These are phyloP conservation scores for Galaxias olidus DNA, from an alignment of 2,797 vertebrate genomes.

Conservation along the genomic window DNA sequence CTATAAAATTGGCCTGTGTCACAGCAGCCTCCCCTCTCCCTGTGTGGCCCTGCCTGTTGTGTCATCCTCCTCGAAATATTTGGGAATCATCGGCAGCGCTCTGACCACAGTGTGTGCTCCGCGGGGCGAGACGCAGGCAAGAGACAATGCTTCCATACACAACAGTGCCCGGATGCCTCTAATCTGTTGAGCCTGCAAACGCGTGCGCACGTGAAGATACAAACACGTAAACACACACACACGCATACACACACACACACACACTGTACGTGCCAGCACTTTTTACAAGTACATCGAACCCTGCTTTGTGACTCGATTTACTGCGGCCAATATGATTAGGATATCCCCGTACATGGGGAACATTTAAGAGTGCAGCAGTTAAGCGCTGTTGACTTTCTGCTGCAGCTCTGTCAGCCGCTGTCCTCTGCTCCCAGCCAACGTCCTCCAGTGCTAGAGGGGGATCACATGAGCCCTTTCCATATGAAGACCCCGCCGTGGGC, in stretches of 20 bases:
- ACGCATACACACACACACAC: not conserved
- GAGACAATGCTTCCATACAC: constrained; percentile 1
- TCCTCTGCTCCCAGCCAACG: constrained; percentile 36
- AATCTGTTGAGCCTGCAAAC: constrained; percentile 45
- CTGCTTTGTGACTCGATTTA: no score
- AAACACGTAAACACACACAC: not conserved
- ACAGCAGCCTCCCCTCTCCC: constrained; percentile 55
- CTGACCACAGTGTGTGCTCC: constrained; percentile 63
- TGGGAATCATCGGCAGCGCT: constrained; percentile 71
- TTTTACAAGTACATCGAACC: no score
- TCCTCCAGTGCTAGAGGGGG: constrained; percentile 45
- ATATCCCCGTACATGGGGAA: no score
- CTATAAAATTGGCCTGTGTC: constrained; percentile 57
- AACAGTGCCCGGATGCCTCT: constrained; percentile 31
- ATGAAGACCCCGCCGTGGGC: constrained; percentile 38
- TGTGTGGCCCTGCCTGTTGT: constrained; percentile 79
- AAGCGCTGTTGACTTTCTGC: no score
- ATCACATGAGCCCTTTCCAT: constrained; percentile 70
- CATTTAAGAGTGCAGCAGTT: no score
- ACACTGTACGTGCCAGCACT: not conserved
- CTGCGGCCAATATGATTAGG: no score
- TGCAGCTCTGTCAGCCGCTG: constrained; percentile 32
- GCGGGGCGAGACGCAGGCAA: constrained; percentile 38
- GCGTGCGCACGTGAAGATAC: constrained; percentile 20
- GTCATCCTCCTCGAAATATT: constrained; percentile 76